Evolutionary conservation across 2,888 invertebrate species (phyloP).

Genomic region (Isoperla grammatica): DNA sequence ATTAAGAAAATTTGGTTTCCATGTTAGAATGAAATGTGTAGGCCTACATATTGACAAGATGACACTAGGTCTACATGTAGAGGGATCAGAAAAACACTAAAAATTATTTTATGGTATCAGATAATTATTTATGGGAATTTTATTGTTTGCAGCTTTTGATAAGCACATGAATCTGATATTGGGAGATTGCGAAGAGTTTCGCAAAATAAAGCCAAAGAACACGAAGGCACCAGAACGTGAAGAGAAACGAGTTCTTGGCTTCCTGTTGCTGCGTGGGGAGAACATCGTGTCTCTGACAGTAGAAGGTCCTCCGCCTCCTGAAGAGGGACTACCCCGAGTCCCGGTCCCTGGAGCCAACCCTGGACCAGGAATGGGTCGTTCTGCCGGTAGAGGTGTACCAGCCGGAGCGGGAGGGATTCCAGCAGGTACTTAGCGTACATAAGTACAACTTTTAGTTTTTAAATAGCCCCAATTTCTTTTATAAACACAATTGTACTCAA

Average conservation of each 20-base stretch:
- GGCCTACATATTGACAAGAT: too few species aligned
- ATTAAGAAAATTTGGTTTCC: too few species aligned
- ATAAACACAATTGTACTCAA: too few species aligned
- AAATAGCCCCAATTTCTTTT: too few species aligned
- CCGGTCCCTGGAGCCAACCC: constrained; percentile 81
- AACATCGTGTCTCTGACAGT: constrained; percentile 97
- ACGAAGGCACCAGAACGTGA: constrained; percentile 84
- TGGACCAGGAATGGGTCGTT: constrained; percentile 84
- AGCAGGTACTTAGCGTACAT: constrained; percentile 48
- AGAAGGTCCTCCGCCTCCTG: constrained; percentile 97
- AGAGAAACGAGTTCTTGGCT: constrained; percentile 92
- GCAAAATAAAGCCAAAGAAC: constrained; percentile 92
- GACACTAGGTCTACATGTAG: too few species aligned
- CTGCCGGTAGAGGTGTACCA: constrained; percentile 90
- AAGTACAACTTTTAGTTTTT: too few species aligned
- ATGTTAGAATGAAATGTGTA: too few species aligned
- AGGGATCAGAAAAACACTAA: too few species aligned
- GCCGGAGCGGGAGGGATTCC: constrained; percentile 60
- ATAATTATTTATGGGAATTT: too few species aligned
- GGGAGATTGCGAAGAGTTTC: constrained; percentile 98
- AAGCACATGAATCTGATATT: constrained; percentile 99
- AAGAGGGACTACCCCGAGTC: constrained; percentile 93
- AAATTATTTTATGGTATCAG: too few species aligned
- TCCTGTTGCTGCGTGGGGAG: constrained; percentile 92
- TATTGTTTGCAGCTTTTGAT: constrained; percentile 72